These are phyloP conservation scores for Ormyrus labotus DNA, from an alignment of 2,888 invertebrate genomes.

Conservation along the genomic window DNA sequence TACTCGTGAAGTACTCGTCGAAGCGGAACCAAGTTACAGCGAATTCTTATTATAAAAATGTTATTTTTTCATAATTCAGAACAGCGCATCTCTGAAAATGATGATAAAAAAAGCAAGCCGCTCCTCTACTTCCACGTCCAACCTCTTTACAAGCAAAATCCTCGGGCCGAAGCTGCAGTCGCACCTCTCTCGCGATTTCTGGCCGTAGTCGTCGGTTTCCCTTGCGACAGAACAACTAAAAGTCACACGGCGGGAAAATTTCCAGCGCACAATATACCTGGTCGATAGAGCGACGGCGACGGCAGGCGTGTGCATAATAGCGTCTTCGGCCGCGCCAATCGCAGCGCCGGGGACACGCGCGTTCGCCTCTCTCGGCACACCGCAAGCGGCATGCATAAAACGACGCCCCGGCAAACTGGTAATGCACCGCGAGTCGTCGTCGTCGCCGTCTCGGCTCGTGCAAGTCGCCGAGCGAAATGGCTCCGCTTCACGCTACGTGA, in stretches of 20 bases:
- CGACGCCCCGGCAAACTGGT: conserved; percentile 30
- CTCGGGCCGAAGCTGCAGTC: background rate
- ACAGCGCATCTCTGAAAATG: no score
- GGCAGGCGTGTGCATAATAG: conserved; percentile 33
- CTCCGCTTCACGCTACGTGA: conserved; percentile 43
- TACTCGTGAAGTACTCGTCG: no score
- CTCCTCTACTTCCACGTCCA: no score
- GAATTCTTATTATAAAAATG: no score
- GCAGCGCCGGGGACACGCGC: conserved; percentile 25
- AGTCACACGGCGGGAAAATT: no score
- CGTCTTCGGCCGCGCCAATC: conserved; percentile 38
- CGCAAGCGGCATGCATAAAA: conserved; percentile 34
- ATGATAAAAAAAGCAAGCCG: no score
- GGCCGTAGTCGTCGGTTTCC: no score
- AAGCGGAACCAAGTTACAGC: no score
- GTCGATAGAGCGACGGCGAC: conserved; percentile 9
- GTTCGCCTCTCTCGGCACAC: no score
- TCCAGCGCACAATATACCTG: background rate
- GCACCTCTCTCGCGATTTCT: background rate
- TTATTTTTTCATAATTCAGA: no score
- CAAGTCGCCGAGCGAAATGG: conserved; percentile 35
- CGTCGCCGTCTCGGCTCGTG: background rate
- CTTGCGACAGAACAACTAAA: no score
- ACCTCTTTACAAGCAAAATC: background rate
- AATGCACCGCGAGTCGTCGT: background rate